These are phyloP conservation scores for Lepus americanus DNA, from an alignment of 2,113 vertebrate species.

Conservation along the genomic window DNA sequence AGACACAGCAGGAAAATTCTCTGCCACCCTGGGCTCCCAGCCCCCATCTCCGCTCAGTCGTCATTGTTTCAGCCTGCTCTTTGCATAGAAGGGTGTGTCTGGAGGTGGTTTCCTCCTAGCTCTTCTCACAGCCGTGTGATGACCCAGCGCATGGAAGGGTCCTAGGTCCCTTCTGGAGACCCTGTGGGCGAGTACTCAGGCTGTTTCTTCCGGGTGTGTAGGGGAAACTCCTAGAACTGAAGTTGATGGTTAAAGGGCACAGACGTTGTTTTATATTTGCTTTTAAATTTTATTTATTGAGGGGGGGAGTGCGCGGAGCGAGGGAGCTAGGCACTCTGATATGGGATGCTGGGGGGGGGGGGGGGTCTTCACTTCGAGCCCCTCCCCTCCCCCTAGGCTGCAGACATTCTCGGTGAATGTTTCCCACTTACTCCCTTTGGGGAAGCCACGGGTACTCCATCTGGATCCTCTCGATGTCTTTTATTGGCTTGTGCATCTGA, in stretches of 20 bases:
- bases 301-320: no score
- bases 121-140: neutral
- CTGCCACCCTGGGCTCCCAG: neutral
- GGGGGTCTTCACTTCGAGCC: no score
- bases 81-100: neutral
- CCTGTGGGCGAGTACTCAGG: neutral
- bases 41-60: neutral
- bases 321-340: no score
- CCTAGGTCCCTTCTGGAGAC: neutral
- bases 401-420: neutral
- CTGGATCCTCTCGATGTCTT: neutral
- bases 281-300: no score
- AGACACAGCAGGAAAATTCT: neutral
- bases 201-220: neutral
- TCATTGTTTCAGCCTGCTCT: neutral
- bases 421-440: neutral
- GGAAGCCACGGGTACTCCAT: fast-evolving
- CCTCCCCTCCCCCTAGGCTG: no score
- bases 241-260: neutral
- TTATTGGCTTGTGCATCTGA: neutral
- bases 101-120: constrained; percentile 11
- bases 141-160: neutral
- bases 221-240: constrained; percentile 31
- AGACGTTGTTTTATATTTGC: neutral
- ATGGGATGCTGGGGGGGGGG: no score